Conservation (phyloP, 2,888 invertebrate genomes). For the Ethmia dodecea region DNA sequence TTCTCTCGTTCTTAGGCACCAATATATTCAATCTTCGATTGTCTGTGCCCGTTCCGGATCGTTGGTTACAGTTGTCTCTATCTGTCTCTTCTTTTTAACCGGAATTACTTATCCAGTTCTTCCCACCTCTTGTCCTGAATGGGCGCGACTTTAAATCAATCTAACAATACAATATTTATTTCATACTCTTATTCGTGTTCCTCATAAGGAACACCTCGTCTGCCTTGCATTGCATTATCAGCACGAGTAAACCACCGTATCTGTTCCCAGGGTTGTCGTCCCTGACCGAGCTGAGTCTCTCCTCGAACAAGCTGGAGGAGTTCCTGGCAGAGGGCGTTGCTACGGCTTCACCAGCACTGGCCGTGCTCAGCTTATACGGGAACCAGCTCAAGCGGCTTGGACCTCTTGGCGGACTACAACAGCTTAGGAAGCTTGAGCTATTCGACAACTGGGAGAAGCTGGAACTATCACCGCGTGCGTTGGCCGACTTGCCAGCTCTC, state of each 20-base stretch:
- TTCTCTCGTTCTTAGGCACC: no score
- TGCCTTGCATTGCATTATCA: neutral
- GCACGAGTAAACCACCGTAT: neutral
- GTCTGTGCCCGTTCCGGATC: no score
- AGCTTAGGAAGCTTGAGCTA: neutral
- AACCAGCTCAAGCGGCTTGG: neutral
- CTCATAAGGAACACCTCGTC: neutral
- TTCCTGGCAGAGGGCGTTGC: slow-evolving; percentile 10
- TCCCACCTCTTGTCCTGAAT: no score
- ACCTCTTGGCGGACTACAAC: neutral
- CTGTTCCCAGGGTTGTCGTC: slow-evolving; percentile 11
- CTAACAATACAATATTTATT: neutral
- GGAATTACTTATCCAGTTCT: no score
- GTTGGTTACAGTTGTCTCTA: no score
- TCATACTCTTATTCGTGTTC: neutral
- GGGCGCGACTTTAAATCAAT: no score
- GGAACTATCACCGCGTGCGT: slow-evolving; percentile 13
- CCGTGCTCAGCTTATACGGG: slow-evolving; percentile 12
- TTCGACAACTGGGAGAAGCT: slow-evolving; percentile 5
- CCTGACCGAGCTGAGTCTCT: slow-evolving; percentile 20
- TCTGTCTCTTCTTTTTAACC: no score
- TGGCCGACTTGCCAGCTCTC: neutral
- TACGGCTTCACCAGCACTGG: slow-evolving; percentile 1
- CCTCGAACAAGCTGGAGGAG: slow-evolving; percentile 6
- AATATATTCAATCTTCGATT: no score